phyloP scores from a whole-genome alignment of 2,113 vertebrate genomes.

The Atractosteus spatula region DNA sequence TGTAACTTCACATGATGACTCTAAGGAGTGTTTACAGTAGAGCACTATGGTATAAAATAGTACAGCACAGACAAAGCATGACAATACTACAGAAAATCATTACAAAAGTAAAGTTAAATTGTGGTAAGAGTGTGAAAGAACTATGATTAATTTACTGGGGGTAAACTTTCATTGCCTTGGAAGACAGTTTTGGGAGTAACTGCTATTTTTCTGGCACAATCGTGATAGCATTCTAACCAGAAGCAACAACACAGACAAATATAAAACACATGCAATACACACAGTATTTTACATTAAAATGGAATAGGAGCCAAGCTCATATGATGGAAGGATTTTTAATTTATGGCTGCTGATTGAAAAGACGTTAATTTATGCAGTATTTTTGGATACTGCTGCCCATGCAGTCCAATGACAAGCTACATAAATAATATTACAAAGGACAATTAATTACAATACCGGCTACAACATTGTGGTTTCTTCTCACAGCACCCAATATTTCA shows the following conservation, averaged over 20 bases:
- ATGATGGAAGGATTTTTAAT: slow-evolving; percentile 7
- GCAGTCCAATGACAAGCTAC: slow-evolving; percentile 22
- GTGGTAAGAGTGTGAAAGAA: too few relatives aligned
- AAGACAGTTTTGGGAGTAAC: too few relatives aligned
- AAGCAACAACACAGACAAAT: not conserved
- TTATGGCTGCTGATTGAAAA: not conserved
- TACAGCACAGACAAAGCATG: too few relatives aligned
- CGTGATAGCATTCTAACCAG: too few relatives aligned
- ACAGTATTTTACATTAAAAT: slow-evolving; percentile 4
- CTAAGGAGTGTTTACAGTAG: too few relatives aligned
- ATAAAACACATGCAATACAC: not conserved
- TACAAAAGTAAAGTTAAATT: too few relatives aligned
- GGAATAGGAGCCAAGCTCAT: slow-evolving; percentile 6
- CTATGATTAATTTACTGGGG: too few relatives aligned
- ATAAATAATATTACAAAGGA: slow-evolving; percentile 30
- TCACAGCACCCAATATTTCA: slow-evolving; percentile 24
- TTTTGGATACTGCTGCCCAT: slow-evolving; percentile 14
- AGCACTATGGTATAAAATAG: too few relatives aligned
- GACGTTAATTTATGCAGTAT: not conserved
- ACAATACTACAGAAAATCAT: too few relatives aligned
- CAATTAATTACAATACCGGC: slow-evolving; percentile 12
- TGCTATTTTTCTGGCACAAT: too few relatives aligned
- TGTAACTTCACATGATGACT: too few relatives aligned
- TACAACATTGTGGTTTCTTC: slow-evolving; percentile 23
- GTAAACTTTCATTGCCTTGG: too few relatives aligned